Conservation (phyloP, 2,888 invertebrate species). For the Amphipyra tragopoginis region DNA sequence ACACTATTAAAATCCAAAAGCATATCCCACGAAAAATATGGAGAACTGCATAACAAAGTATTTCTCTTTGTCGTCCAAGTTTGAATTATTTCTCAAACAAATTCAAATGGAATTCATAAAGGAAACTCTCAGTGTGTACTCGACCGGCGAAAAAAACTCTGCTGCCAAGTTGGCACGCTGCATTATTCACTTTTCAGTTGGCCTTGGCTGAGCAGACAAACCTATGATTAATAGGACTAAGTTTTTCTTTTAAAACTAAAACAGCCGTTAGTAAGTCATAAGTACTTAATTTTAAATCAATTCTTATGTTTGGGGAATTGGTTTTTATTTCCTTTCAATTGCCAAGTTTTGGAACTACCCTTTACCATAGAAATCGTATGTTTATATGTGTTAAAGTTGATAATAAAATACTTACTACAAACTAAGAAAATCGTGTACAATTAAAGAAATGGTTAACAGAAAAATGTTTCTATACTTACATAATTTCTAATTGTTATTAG, state of each 20-base stretch:
- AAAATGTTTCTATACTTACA: too few species aligned
- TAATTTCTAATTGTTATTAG: too few species aligned
- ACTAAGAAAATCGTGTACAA: too few species aligned
- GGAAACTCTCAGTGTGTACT: slow-evolving; percentile 61
- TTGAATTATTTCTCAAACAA: slow-evolving; percentile 66
- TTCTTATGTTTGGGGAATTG: too few species aligned
- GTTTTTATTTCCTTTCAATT: too few species aligned
- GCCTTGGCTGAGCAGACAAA: slow-evolving; percentile 46
- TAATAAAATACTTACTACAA: too few species aligned
- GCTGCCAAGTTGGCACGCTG: slow-evolving; percentile 53
- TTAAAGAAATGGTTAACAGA: too few species aligned
- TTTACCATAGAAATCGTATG: too few species aligned
- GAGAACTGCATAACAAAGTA: slow-evolving; percentile 56
- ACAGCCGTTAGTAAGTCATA: neutral
- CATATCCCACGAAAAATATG: slow-evolving; percentile 20
- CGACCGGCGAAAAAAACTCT: slow-evolving; percentile 44
- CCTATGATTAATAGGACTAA: slow-evolving; percentile 64
- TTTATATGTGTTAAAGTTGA: too few species aligned
- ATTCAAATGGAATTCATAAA: slow-evolving; percentile 70
- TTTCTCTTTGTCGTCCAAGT: slow-evolving; percentile 56
- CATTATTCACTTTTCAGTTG: slow-evolving; percentile 71
- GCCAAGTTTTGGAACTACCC: too few species aligned
- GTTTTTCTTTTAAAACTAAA: slow-evolving; percentile 18
- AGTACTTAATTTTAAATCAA: neutral
- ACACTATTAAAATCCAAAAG: too few species aligned